These are phyloP conservation scores for Pandemis corylana DNA, from an alignment of 2,888 invertebrate genomes.

Conservation along the genomic window DNA sequence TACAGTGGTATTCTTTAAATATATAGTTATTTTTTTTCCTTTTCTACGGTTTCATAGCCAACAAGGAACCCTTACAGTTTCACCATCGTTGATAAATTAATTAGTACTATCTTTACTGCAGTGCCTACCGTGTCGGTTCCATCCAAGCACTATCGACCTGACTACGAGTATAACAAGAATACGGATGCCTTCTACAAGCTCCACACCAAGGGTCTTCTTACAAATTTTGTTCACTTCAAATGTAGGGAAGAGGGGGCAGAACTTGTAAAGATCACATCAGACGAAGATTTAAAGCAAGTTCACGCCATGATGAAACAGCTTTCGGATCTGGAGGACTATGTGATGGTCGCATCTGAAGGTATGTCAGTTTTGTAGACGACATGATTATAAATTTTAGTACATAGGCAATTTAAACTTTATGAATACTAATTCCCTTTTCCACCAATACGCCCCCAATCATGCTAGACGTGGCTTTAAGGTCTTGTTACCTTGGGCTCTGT, in stretches of 20 bases:
- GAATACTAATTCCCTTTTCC: too few relatives aligned
- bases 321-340: constrained; percentile 26
- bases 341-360: constrained; percentile 25
- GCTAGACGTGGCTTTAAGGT: too few relatives aligned
- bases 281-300: neutral
- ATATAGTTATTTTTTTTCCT: too few relatives aligned
- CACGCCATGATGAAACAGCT: constrained; percentile 32
- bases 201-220: constrained; percentile 18
- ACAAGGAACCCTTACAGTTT: too few relatives aligned
- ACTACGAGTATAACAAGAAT: constrained; percentile 30
- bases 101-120: too few relatives aligned
- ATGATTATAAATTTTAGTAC: too few relatives aligned
- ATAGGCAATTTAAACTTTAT: too few relatives aligned
- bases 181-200: constrained; percentile 38
- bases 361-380: neutral
- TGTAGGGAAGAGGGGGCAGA: too few relatives aligned
- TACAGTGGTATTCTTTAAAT: neutral
- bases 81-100: too few relatives aligned
- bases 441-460: too few relatives aligned
- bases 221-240: neutral
- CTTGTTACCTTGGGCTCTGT: too few relatives aligned
- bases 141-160: constrained; percentile 34
- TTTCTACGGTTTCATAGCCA: too few relatives aligned
- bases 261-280: neutral
- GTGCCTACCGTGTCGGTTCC: neutral